These are phyloP conservation scores for Conus canariensis DNA, from an alignment of 2,888 invertebrate genomes.

Conservation along the genomic window DNA sequence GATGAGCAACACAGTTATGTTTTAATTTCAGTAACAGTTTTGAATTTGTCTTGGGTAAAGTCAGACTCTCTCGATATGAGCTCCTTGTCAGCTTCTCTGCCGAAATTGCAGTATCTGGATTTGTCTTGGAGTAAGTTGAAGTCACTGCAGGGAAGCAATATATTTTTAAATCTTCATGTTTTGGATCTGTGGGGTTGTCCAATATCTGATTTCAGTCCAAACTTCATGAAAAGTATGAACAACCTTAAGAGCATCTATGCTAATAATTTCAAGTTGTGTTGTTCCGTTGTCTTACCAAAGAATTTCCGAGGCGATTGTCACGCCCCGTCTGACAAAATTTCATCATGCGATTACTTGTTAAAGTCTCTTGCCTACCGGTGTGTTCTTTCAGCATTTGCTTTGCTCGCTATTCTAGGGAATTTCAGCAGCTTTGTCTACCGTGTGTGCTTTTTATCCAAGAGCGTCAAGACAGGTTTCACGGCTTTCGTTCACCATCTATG, in stretches of 20 bases:
- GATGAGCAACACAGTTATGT: not conserved
- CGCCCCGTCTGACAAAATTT: slow-evolving; percentile 41
- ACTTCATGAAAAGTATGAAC: not conserved
- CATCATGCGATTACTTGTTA: slow-evolving; percentile 43
- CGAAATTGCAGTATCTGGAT: not conserved
- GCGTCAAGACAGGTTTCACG: slow-evolving; percentile 34
- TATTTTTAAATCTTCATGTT: not conserved
- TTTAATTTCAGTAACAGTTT: not conserved
- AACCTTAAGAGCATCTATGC: slow-evolving; percentile 10
- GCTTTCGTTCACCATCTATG: slow-evolving; percentile 43
- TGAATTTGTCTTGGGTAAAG: not conserved
- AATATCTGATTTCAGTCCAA: not conserved
- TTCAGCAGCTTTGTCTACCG: slow-evolving; percentile 39
- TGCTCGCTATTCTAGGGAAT: slow-evolving; percentile 40
- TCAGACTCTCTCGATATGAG: not conserved
- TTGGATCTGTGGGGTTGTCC: not conserved
- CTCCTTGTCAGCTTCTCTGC: not conserved
- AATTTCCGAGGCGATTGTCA: slow-evolving; percentile 24
- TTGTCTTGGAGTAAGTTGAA: not conserved
- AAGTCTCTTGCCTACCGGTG: not conserved
- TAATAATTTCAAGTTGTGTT: slow-evolving; percentile 44
- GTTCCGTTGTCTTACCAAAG: slow-evolving; percentile 35
- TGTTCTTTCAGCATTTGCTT: slow-evolving; percentile 33
- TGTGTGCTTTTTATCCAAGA: slow-evolving; percentile 15
- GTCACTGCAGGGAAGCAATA: not conserved